Conservation (phyloP, 2,888 invertebrate species). For the Sarcophaga rosellei region DNA sequence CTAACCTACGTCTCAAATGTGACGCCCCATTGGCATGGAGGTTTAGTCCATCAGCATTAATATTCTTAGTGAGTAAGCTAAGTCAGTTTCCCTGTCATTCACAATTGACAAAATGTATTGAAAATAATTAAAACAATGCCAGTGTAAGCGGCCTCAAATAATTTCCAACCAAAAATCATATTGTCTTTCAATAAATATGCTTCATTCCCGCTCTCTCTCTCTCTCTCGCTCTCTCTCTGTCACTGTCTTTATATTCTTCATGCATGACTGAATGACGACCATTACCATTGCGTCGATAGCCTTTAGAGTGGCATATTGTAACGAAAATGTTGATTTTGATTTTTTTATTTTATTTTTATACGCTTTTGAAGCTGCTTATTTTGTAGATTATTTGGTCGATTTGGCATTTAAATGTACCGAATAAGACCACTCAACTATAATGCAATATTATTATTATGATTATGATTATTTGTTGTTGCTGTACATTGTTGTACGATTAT, state of each 20-base stretch:
- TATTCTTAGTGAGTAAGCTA: no score
- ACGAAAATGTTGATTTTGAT: background rate
- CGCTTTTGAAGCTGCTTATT: background rate
- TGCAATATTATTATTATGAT: slow-evolving; percentile 45
- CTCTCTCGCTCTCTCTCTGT: background rate
- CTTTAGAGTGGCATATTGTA: slow-evolving; percentile 6
- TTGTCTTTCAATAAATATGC: background rate
- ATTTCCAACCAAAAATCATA: background rate
- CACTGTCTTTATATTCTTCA: background rate
- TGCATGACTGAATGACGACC: background rate
- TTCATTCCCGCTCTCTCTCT: background rate
- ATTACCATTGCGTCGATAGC: background rate
- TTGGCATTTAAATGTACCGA: slow-evolving; percentile 48
- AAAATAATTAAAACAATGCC: background rate
- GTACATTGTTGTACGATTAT: slow-evolving; percentile 26
- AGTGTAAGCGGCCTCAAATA: background rate
- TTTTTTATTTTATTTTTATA: background rate
- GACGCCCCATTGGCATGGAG: no score
- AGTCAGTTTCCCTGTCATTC: no score
- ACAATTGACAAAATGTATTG: no score
- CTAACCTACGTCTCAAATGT: no score
- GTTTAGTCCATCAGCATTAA: no score
- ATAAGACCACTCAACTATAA: background rate
- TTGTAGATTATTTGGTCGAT: slow-evolving; percentile 47
- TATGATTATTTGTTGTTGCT: slow-evolving; percentile 50